Conservation (phyloP, 2,113 vertebrate species). For the Malurus melanocephalus region DNA sequence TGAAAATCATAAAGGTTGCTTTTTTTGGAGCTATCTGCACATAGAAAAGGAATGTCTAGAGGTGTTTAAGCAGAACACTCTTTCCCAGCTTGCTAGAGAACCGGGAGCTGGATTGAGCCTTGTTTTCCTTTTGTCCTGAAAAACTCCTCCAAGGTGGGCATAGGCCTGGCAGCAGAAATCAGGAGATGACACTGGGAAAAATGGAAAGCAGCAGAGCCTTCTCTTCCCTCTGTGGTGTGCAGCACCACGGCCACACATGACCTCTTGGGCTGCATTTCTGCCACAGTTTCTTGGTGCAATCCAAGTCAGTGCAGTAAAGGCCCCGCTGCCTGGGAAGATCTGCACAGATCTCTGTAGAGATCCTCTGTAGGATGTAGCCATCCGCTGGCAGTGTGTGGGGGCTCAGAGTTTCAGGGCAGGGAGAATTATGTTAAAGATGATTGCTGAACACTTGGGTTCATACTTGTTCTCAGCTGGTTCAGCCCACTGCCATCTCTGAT, state of each 20-base stretch:
- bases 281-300: not conserved
- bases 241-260: not conserved
- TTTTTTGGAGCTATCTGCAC: not conserved
- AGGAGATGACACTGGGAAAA: not conserved
- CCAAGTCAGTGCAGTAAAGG: not conserved
- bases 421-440: not conserved
- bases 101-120: not conserved
- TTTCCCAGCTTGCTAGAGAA: not conserved
- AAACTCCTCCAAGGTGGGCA: not conserved
- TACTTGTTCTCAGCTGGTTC: not conserved
- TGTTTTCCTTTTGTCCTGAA: not conserved
- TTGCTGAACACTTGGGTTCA: not conserved
- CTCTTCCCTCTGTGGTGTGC: not conserved
- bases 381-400: not conserved
- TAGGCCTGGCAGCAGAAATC: not conserved
- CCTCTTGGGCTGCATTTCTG: not conserved
- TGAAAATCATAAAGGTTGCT: not conserved
- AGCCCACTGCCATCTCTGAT: not conserved
- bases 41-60: not conserved
- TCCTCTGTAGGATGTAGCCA: accelerated
- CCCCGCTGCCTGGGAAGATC: not conserved
- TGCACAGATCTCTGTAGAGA: not conserved
- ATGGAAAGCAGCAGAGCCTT: not conserved
- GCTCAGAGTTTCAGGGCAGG: not conserved
- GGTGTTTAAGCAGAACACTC: not conserved